Conservation (phyloP, 2,888 invertebrate genomes). For the Bellardia pandia region DNA sequence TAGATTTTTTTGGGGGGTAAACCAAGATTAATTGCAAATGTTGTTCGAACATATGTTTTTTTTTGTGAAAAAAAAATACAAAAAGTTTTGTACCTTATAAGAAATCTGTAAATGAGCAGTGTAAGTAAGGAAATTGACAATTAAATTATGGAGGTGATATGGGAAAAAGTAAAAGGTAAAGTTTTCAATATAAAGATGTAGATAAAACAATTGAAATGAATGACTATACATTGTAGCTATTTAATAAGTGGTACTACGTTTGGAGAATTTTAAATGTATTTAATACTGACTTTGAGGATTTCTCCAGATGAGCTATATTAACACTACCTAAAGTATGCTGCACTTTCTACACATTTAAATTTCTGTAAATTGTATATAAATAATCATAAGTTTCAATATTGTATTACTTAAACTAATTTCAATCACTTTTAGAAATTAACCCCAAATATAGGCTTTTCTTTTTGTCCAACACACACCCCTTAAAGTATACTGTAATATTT, state of each 20-base stretch:
- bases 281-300: too few relatives aligned
- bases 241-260: background rate
- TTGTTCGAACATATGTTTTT: slow-evolving; percentile 71
- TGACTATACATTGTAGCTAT: background rate
- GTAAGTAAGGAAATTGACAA: slow-evolving; percentile 70
- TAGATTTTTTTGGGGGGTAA: slow-evolving; percentile 26
- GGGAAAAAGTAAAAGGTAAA: slow-evolving; percentile 13
- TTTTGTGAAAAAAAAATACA: slow-evolving; percentile 7
- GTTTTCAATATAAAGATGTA: slow-evolving; percentile 46
- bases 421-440: background rate
- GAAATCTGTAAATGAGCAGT: slow-evolving; percentile 64
- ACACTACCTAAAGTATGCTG: too few relatives aligned
- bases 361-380: too few relatives aligned
- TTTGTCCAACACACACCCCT: background rate
- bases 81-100: slow-evolving; percentile 52
- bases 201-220: slow-evolving; percentile 54
- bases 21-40: slow-evolving; percentile 73
- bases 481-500: slow-evolving; percentile 15
- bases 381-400: too few relatives aligned
- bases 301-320: too few relatives aligned
- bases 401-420: too few relatives aligned
- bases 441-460: background rate
- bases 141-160: slow-evolving; percentile 48
- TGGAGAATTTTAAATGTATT: too few relatives aligned
- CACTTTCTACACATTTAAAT: too few relatives aligned